These are phyloP conservation scores for Torymus aiolomorphi DNA, from an alignment of 2,888 invertebrate genomes.

Conservation along the genomic window DNA sequence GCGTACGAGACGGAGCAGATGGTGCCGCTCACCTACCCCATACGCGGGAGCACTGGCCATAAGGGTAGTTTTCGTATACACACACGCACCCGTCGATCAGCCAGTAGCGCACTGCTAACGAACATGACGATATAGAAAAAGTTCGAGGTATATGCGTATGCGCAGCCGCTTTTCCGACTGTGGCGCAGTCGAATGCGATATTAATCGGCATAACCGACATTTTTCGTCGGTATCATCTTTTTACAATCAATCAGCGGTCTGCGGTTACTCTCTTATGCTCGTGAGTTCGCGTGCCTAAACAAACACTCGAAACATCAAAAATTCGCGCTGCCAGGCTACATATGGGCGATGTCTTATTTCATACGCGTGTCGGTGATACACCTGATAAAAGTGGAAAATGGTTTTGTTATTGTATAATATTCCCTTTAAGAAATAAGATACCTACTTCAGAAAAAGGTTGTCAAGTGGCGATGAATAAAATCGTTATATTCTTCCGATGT, in stretches of 20 bases:
- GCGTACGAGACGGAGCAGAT: slow-evolving; percentile 34
- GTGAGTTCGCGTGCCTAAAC: slow-evolving; percentile 8
- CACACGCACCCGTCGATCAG: not conserved
- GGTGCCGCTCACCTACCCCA: slow-evolving; percentile 45
- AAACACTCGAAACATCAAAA: slow-evolving; percentile 8
- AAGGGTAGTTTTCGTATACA: slow-evolving; percentile 47
- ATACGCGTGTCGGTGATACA: too few relatives aligned
- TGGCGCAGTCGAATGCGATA: slow-evolving; percentile 24
- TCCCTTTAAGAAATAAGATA: too few relatives aligned
- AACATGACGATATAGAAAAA: slow-evolving; percentile 36
- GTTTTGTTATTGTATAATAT: too few relatives aligned
- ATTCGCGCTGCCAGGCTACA: too few relatives aligned
- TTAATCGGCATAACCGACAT: slow-evolving; percentile 42
- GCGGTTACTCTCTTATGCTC: not conserved
- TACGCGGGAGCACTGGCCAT: slow-evolving; percentile 14
- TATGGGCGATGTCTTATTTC: too few relatives aligned
- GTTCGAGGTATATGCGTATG: not conserved
- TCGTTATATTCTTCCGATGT: too few relatives aligned
- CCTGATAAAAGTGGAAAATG: too few relatives aligned
- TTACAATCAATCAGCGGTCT: slow-evolving; percentile 25
- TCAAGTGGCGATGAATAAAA: too few relatives aligned
- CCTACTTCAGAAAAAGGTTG: too few relatives aligned
- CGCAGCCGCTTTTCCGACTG: slow-evolving; percentile 11
- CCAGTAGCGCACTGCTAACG: not conserved
- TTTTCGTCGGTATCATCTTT: slow-evolving; percentile 44